Base-by-base conservation (phyloP, 2,888 invertebrate species). In the Pandemis cinnamomeana region DNA sequence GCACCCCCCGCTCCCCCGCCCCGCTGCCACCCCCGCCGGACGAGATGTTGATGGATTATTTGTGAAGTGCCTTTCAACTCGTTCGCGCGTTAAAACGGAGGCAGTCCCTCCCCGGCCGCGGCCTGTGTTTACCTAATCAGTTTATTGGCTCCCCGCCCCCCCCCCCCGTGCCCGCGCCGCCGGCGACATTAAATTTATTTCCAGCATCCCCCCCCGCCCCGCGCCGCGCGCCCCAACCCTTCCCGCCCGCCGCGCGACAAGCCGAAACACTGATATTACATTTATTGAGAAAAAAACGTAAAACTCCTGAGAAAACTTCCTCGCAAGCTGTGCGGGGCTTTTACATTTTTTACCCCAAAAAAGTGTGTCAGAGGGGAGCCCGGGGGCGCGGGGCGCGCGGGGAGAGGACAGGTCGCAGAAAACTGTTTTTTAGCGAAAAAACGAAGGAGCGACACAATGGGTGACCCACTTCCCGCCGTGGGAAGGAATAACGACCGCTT, bases 401-500 rank as follows among this genome's bases (percentile, higher is more conserved):
- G 83, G 85, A 81, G 83, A 86, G 85, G 85, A 85, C 78, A 87
- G 85, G 84, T 86, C 87, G 82, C 83, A 84, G 84, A 90, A 93
- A 90, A 92, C 90, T 87, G 84, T 92, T 93, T 92, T 93, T 93
- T 94, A 91, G 86, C 89, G 84, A 85, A 92, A 93, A 92, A 92
- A 87, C 89, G 88, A 85, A 85, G 87, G 86, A 89, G 82, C 86
- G 84, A 89, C 91, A 93, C 93, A 92, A 92, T 89, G 89, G 87
- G 84, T 93, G 94, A 93, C 94, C 94, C 94, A 93, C 87, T 92
- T 93, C 92, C 91, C 91, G 91, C 92, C 94, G 94, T 94, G 94
- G 94, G 94, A 93, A 93, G 89, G 91, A 92, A 91, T 94, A 93
- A 93, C 94, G 91, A 87, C 86, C 83, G 87, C 82, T 89, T 88